Percentiles rank a stretch among this genome's conserved stretches.
Conservation (phyloP, 2,113 vertebrate species). For the Erinaceus europaeus region DNA sequence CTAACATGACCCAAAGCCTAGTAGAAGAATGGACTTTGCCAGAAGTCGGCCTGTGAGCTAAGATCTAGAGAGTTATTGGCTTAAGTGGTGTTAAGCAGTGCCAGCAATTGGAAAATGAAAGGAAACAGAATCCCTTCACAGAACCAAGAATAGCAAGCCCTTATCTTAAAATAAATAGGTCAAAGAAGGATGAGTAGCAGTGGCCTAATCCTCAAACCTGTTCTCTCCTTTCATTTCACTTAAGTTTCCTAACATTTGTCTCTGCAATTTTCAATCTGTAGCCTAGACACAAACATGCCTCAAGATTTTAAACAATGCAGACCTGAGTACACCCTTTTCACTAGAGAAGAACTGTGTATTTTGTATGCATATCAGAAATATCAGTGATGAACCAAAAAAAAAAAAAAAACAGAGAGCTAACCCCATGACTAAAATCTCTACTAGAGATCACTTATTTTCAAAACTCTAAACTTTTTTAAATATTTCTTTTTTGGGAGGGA, state of each 20-base stretch:
- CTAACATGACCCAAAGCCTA: neutral
- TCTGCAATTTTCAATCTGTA: slow-evolving; percentile 12
- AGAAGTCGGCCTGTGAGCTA: slow-evolving; percentile 16
- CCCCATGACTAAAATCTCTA: neutral
- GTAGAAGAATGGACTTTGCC: slow-evolving; percentile 16
- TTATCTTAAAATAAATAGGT: slow-evolving; percentile 62
- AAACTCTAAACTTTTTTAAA: neutral
- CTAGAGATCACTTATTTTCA: neutral
- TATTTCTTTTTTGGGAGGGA: too few relatives aligned
- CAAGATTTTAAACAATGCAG: neutral
- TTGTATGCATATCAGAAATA: neutral
- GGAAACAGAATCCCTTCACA: slow-evolving; percentile 46
- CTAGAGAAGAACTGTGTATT: neutral
- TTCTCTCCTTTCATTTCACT: slow-evolving; percentile 35
- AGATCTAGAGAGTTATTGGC: slow-evolving; percentile 58
- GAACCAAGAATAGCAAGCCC: slow-evolving; percentile 32
- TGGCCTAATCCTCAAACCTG: slow-evolving; percentile 63
- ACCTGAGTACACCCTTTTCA: neutral
- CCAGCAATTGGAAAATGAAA: slow-evolving; percentile 56
- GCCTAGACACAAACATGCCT: neutral
- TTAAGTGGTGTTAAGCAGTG: slow-evolving; percentile 64
- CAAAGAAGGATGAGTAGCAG: slow-evolving; percentile 17
- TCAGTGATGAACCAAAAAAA: too few relatives aligned
- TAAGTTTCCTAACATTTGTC: slow-evolving; percentile 53
- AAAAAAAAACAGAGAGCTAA: neutral